Evolutionary conservation across 2,797 vertebrate genomes (phyloP).

Genomic region (Pseudochirops corinnae): DNA sequence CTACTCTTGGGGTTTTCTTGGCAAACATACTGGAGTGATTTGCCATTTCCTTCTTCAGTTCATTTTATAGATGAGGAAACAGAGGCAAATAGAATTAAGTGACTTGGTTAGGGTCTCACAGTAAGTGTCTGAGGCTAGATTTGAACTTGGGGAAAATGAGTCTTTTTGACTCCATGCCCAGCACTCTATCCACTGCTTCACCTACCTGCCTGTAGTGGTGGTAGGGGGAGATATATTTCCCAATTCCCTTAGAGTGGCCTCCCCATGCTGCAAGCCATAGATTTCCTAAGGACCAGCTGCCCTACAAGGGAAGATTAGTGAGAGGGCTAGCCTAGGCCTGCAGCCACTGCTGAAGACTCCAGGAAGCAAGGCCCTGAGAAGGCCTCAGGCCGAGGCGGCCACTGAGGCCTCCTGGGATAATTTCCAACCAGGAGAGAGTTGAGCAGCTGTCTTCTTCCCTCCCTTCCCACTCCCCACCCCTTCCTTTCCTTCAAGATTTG

Average conservation of each 20-base stretch:
- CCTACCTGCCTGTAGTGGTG: not conserved
- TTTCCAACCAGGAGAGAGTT: slow-evolving; percentile 57
- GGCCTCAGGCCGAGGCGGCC: slow-evolving; percentile 4
- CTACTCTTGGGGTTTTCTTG: not conserved
- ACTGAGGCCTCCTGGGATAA: slow-evolving; percentile 29
- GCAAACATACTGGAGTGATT: not conserved
- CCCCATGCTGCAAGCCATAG: not conserved
- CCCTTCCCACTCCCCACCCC: not conserved
- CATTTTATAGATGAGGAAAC: not conserved
- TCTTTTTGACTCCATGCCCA: not conserved
- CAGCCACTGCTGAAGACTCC: not conserved
- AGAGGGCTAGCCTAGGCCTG: not conserved
- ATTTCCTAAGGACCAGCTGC: not conserved
- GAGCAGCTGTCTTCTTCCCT: not conserved
- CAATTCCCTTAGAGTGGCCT: not conserved
- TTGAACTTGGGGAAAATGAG: not conserved
- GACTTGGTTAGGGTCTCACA: not conserved
- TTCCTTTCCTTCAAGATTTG: slow-evolving; percentile 66
- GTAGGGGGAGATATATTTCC: not conserved
- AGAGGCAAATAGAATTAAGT: not conserved
- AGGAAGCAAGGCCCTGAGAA: not conserved
- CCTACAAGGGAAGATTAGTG: not conserved
- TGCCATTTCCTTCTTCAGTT: not conserved
- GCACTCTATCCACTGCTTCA: not conserved
- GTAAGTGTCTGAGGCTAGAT: not conserved